Conservation (phyloP, 2,113 vertebrate genomes). For the Alouatta palliata region DNA sequence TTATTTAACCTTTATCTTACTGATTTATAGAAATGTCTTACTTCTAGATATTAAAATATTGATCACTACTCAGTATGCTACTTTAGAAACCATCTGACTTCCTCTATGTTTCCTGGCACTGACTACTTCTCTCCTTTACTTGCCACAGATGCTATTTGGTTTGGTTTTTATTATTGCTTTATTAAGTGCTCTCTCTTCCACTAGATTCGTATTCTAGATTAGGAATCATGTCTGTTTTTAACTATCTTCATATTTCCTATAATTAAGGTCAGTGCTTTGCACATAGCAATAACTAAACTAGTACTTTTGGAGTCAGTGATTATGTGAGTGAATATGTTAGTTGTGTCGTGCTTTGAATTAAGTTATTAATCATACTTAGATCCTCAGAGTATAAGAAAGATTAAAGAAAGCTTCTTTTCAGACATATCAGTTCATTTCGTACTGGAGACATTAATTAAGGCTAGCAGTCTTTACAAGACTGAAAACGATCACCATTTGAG, state of each 20-base stretch:
- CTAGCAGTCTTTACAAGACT: constrained; percentile 21
- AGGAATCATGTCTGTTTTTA: not conserved
- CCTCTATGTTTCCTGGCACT: not conserved
- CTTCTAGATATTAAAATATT: not conserved
- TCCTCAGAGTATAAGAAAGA: not conserved
- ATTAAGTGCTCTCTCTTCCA: not conserved
- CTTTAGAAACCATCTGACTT: not conserved
- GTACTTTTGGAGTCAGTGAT: constrained; percentile 15
- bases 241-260: not conserved
- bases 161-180: not conserved
- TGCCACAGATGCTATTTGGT: not conserved
- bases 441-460: constrained; percentile 46
- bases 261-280: not conserved
- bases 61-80: not conserved
- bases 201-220: not conserved
- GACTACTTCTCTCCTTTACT: not conserved
- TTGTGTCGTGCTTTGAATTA: constrained; percentile 52
- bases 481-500: constrained; percentile 40
- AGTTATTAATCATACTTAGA: constrained; percentile 44
- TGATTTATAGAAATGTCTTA: not conserved
- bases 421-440: not conserved
- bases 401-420: constrained; percentile 28
- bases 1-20: not conserved
- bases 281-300: not conserved
- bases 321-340: not conserved